A percentile compares a stretch with the other conserved stretches of the same genome.
Evolutionary conservation across 2,113 vertebrate species (phyloP).

Genomic region (Theristicus caerulescens): DNA sequence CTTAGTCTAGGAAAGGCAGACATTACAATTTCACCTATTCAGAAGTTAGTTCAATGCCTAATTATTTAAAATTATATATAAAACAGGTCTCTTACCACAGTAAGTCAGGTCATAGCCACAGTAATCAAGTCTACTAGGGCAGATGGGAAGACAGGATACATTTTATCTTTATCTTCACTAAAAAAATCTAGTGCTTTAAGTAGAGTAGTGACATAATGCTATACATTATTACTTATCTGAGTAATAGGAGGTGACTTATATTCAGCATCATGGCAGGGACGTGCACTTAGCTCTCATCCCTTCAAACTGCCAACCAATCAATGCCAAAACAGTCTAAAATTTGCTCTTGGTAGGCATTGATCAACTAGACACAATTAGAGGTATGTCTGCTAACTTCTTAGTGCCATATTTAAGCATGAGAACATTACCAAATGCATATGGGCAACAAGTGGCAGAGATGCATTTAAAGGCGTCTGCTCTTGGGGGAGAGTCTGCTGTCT

Average conservation of each 20-base stretch:
- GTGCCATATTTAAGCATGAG: not conserved
- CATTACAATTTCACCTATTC: not conserved
- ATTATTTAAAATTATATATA: not conserved
- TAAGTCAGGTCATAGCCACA: not conserved
- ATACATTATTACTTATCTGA: not conserved
- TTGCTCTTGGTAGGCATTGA: not conserved
- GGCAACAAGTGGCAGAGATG: accelerated
- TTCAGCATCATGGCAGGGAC: not conserved
- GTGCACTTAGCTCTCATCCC: not conserved
- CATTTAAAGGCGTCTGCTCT: not conserved
- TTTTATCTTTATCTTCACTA: not conserved
- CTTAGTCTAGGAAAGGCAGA: not conserved
- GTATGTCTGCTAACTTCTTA: not conserved
- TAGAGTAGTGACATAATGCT: not conserved
- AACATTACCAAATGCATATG: not conserved
- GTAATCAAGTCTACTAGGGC: not conserved
- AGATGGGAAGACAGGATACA: not conserved
- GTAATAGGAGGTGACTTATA: not conserved
- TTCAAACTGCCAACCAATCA: not conserved
- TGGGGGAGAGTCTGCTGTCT: not conserved
- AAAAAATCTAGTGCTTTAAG: not conserved
- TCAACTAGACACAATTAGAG: accelerated
- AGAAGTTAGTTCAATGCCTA: not conserved
- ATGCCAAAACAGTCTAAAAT: not conserved
- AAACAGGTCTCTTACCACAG: not conserved